phyloP scores from a whole-genome alignment of 2,113 vertebrate species.

The Fregata magnificens region DNA sequence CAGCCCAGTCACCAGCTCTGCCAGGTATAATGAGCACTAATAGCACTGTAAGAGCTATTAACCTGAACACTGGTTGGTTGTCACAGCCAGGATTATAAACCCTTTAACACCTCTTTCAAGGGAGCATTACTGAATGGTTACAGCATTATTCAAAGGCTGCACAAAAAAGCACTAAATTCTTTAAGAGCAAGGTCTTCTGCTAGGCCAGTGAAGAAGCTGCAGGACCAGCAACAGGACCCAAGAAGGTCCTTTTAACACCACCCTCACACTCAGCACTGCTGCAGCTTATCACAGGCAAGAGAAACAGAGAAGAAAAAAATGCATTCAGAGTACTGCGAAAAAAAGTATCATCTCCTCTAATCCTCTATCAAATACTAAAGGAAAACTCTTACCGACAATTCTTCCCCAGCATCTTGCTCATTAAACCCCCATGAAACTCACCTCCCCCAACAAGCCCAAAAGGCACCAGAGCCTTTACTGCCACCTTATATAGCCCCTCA shows the following conservation, averaged over 20 bases:
- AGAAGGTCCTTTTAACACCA: background rate
- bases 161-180: background rate
- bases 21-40: background rate
- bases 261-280: accelerated
- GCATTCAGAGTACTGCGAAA: accelerated
- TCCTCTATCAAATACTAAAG: accelerated
- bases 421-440: accelerated
- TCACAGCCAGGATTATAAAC: background rate
- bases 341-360: accelerated
- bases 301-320: accelerated
- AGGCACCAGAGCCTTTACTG: accelerated
- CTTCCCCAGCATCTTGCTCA: accelerated
- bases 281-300: background rate
- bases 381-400: accelerated
- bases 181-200: background rate
- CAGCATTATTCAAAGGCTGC: background rate
- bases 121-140: background rate
- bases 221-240: background rate
- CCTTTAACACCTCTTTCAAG: background rate
- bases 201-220: background rate
- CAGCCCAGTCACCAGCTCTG: background rate
- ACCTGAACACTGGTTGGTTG: background rate
- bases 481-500: background rate
- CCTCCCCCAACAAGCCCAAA: background rate
- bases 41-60: background rate